Conservation (phyloP, 2,888 invertebrate genomes). For the Margaritifera margaritifera region DNA sequence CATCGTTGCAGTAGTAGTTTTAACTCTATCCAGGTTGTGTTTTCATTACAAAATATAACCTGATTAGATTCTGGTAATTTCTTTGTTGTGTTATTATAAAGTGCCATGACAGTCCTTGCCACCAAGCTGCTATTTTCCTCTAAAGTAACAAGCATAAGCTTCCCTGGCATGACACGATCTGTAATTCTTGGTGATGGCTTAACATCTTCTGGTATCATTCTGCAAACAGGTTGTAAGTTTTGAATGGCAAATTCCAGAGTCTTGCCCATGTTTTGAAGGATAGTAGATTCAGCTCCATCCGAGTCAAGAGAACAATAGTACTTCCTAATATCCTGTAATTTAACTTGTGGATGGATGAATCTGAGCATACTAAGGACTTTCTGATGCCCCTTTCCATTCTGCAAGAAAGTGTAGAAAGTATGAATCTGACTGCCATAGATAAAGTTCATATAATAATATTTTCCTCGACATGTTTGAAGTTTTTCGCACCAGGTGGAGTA, state of each 20-base stretch:
- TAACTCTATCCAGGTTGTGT: conserved; percentile 44
- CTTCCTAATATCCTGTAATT: conserved; percentile 1
- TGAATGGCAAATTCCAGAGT: conserved; percentile 24
- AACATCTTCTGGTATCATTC: conserved; percentile 9
- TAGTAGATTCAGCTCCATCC: neutral
- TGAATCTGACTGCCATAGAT: conserved; percentile 41
- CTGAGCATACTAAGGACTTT: conserved; percentile 22
- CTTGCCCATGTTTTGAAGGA: conserved; percentile 22
- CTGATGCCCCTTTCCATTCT: conserved; percentile 3
- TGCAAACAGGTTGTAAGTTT: conserved; percentile 7
- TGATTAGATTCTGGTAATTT: conserved; percentile 43
- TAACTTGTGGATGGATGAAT: conserved; percentile 33
- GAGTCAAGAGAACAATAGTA: conserved; percentile 4
- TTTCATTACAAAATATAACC: conserved; percentile 40
- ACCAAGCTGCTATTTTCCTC: conserved; percentile 39
- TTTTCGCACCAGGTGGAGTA: conserved; percentile 26
- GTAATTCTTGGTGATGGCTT: conserved; percentile 14
- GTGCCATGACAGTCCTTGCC: conserved; percentile 37
- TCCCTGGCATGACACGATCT: conserved; percentile 38
- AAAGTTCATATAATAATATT: conserved; percentile 37
- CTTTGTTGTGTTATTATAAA: conserved; percentile 39
- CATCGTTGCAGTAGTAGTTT: conserved; percentile 39
- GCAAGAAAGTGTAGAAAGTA: conserved; percentile 28
- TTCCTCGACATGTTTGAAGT: conserved; percentile 16
- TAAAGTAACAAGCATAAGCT: conserved; percentile 33